A percentile compares a stretch with the other conserved stretches of the same genome.
phyloP scores from a whole-genome alignment of 2,888 invertebrate genomes.

The Mimas tiliae region DNA sequence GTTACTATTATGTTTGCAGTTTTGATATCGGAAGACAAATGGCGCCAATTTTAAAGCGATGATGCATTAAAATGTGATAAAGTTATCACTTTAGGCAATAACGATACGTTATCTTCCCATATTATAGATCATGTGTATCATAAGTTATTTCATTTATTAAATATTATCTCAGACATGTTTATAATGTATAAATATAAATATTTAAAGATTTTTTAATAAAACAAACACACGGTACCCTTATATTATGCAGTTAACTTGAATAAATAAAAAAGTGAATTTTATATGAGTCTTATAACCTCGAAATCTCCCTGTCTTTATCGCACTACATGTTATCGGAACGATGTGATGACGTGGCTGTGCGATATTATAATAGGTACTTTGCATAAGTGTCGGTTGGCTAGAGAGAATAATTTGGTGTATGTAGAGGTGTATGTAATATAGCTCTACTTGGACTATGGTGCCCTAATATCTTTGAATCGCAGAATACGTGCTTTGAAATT shows the following conservation, averaged over 20 bases:
- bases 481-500: too few species aligned
- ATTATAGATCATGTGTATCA: not conserved
- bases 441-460: too few species aligned
- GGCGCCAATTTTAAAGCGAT: constrained; percentile 11
- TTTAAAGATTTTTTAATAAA: not conserved
- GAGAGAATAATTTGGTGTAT: too few species aligned
- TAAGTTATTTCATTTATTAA: not conserved
- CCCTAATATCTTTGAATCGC: too few species aligned
- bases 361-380: not conserved
- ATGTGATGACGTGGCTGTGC: not conserved
- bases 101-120: constrained; percentile 5
- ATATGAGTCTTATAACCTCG: not conserved
- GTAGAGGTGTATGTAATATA: too few species aligned
- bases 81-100: not conserved
- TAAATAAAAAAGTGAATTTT: not conserved
- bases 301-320: not conserved
- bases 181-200: not conserved
- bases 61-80: not conserved
- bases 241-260: not conserved
- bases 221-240: too few species aligned
- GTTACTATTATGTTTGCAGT: too few species aligned
- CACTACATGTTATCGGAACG: not conserved
- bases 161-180: not conserved
- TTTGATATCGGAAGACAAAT: not conserved
- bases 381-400: too few species aligned